Evolutionary conservation across 37 sponge, comb jelly and placozoan species (phyloP).

Genomic region (Beroe forskalii): DNA sequence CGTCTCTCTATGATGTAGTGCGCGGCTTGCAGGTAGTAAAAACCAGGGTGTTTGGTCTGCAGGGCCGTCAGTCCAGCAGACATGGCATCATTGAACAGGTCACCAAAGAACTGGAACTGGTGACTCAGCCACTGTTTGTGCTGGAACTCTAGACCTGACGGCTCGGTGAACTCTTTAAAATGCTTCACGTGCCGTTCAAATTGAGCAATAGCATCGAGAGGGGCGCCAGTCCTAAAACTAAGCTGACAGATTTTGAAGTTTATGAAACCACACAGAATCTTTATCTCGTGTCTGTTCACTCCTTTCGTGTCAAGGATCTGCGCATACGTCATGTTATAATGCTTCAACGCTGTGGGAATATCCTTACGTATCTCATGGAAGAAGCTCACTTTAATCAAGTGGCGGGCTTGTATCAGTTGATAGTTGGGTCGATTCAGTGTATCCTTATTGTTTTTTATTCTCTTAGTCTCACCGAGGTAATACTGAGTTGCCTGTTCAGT

Average conservation of each 20-base stretch:
- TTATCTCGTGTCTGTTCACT: slow-evolving; percentile 78
- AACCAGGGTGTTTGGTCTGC: slow-evolving; percentile 88
- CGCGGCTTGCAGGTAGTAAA: slow-evolving; percentile 88
- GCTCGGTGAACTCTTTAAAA: slow-evolving; percentile 71
- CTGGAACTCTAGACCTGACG: slow-evolving; percentile 75
- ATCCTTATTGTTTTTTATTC: slow-evolving; percentile 76
- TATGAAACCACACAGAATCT: slow-evolving; percentile 81
- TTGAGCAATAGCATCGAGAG: slow-evolving; percentile 74
- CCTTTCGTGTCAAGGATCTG: slow-evolving; percentile 73
- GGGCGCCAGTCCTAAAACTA: slow-evolving; percentile 72
- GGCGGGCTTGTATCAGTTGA: slow-evolving; percentile 74
- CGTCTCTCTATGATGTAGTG: slow-evolving; percentile 76
- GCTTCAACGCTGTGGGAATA: slow-evolving; percentile 68
- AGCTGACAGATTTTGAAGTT: slow-evolving; percentile 95
- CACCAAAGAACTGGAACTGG: slow-evolving; percentile 82
- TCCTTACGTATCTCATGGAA: slow-evolving; percentile 87
- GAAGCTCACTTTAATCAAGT: slow-evolving; percentile 88
- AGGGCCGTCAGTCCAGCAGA: slow-evolving; percentile 51
- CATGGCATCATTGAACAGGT: slow-evolving; percentile 80
- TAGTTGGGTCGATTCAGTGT: slow-evolving; percentile 53
- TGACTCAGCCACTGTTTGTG: slow-evolving; percentile 83
- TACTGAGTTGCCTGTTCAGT: slow-evolving; percentile 74
- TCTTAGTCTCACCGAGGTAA: slow-evolving; percentile 75
- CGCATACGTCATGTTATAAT: slow-evolving; percentile 74
- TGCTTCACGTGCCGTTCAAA: slow-evolving; percentile 80